A percentile compares a stretch with the other conserved stretches of the same genome.
Evolutionary conservation across 2,797 vertebrate species (phyloP).

Genomic region (Eurystomus glaucurus): DNA sequence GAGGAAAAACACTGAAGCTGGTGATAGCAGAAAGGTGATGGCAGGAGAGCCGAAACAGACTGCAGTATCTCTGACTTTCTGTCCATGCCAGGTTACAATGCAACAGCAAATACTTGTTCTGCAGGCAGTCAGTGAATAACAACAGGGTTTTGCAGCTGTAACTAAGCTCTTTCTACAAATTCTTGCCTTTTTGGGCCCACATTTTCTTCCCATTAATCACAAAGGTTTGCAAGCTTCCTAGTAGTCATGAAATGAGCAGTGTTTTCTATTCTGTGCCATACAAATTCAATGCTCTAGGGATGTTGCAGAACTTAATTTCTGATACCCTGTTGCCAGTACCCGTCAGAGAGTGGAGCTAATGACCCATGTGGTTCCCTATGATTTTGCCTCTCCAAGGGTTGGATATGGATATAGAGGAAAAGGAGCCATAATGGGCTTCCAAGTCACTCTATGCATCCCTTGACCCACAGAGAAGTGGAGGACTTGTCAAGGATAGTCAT

Average conservation of each 20-base stretch:
- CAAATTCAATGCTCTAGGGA: background rate
- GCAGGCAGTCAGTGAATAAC: background rate
- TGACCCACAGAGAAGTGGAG: background rate
- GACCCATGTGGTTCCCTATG: background rate
- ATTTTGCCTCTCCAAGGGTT: background rate
- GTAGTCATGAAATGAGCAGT: background rate
- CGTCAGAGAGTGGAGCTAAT: background rate
- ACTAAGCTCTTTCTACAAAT: background rate
- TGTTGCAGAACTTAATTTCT: background rate
- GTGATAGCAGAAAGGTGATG: background rate
- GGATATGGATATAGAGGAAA: background rate
- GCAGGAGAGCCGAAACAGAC: background rate
- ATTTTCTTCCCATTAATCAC: background rate
- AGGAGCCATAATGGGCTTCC: background rate
- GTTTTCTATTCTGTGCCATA: background rate
- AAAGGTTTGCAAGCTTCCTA: background rate
- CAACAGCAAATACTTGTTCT: background rate
- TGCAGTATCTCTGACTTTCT: rapidly evolving
- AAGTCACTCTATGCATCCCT: background rate
- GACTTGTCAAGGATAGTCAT: background rate
- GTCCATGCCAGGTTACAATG: background rate
- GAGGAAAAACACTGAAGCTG: background rate
- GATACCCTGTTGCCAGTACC: background rate
- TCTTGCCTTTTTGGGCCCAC: background rate
- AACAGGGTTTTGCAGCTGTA: background rate